A percentile compares a stretch with the other conserved stretches of the same genome.
These are phyloP conservation scores for Vesta saturnalis DNA, from an alignment of 2,888 invertebrate species.

Conservation along the genomic window DNA sequence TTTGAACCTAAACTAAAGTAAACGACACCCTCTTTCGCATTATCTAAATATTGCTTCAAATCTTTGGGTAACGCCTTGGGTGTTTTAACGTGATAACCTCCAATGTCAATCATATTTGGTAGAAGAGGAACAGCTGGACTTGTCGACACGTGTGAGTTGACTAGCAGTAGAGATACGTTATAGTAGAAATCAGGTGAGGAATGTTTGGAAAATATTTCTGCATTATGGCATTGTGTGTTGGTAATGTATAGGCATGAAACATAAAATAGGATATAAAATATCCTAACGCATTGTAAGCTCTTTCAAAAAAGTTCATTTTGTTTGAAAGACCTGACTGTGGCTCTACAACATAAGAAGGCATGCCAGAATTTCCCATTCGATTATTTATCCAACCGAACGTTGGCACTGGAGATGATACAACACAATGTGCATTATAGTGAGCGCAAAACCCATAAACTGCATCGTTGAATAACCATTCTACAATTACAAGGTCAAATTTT, in stretches of 20 bases:
- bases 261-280: not conserved
- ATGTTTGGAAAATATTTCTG: not conserved
- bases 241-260: not conserved
- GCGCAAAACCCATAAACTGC: not conserved
- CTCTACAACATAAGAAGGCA: not conserved
- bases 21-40: no score
- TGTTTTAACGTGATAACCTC: no score
- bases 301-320: not conserved
- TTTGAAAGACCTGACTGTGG: not conserved
- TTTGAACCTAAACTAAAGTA: no score
- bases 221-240: not conserved
- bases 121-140: not conserved
- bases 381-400: not conserved
- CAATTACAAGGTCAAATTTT: not conserved
- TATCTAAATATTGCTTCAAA: no score
- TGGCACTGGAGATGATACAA: not conserved
- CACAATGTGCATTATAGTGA: not conserved
- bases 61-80: not conserved
- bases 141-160: not conserved
- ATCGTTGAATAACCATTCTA: not conserved
- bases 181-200: not conserved
- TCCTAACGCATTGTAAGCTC: not conserved
- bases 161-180: not conserved
- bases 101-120: no score
- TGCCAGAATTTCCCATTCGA: not conserved